Conservation (phyloP, 2,888 invertebrate species). For the Megalurothrips usitatus region DNA sequence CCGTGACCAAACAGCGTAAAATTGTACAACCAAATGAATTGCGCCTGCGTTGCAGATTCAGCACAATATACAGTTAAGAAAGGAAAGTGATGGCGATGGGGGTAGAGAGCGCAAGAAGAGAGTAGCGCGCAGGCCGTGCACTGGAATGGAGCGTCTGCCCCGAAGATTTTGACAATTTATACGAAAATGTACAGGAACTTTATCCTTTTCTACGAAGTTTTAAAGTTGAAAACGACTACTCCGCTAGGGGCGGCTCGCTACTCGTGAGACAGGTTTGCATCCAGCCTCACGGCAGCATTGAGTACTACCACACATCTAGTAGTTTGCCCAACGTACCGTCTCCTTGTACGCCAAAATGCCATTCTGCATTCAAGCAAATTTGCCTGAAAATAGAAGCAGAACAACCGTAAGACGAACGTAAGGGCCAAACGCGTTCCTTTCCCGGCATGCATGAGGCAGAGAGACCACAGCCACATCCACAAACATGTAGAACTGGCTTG, state of each 20-base stretch:
- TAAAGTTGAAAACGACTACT: neutral
- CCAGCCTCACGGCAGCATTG: neutral
- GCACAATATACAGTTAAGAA: neutral
- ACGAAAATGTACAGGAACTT: neutral
- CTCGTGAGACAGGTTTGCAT: neutral
- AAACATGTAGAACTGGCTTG: neutral
- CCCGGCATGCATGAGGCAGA: conserved; percentile 5
- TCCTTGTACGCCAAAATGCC: conserved; percentile 24
- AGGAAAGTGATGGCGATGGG: neutral
- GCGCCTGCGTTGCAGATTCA: neutral
- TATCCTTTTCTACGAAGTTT: neutral
- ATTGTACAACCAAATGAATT: neutral
- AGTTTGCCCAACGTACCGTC: conserved; percentile 20
- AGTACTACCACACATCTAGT: neutral
- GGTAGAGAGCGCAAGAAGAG: neutral
- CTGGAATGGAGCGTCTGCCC: neutral
- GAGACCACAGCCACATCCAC: neutral
- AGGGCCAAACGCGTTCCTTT: neutral
- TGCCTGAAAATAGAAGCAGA: conserved; percentile 26
- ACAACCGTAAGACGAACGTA: neutral
- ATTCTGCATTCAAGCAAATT: conserved; percentile 25
- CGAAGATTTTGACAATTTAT: neutral
- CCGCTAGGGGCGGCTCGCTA: neutral
- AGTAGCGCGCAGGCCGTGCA: conserved; percentile 7
- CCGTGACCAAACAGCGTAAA: neutral